These are phyloP conservation scores for Mormyrus lacerda DNA, from an alignment of 2,113 vertebrate genomes.

Conservation along the genomic window DNA sequence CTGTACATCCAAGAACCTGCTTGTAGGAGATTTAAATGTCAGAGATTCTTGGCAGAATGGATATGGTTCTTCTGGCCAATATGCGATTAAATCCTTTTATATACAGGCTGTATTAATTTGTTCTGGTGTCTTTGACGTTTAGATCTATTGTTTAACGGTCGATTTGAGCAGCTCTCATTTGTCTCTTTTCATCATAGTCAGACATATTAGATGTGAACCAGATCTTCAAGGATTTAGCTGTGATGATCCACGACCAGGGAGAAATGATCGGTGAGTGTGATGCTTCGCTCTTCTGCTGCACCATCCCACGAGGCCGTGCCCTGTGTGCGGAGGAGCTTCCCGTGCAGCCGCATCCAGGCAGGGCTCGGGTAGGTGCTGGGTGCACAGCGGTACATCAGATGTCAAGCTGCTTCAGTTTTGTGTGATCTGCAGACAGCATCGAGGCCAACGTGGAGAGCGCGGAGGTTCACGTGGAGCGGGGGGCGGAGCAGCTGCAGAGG, in stretches of 20 bases:
- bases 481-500: slow-evolving; percentile 74
- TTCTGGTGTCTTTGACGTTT: neutral
- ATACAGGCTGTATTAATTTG: neutral
- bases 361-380: neutral
- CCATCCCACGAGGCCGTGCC: neutral
- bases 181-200: slow-evolving; percentile 58
- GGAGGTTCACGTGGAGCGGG: slow-evolving; percentile 80
- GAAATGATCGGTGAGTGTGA: slow-evolving; percentile 81
- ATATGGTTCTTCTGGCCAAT: neutral
- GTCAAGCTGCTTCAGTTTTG: neutral
- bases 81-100: neutral
- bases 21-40: neutral
- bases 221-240: slow-evolving; percentile 90
- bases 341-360: neutral
- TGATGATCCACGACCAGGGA: slow-evolving; percentile 93
- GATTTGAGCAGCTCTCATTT: neutral
- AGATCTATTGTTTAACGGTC: neutral
- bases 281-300: neutral
- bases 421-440: slow-evolving; percentile 71
- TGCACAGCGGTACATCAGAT: neutral
- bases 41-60: neutral
- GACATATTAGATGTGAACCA: slow-evolving; percentile 92
- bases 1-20: neutral
- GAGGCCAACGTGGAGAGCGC: slow-evolving; percentile 87
- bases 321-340: too few relatives aligned